A percentile compares a stretch with the other conserved stretches of the same genome.
Conservation (phyloP, 2,888 invertebrate species). For the Tribolium freemani region DNA sequence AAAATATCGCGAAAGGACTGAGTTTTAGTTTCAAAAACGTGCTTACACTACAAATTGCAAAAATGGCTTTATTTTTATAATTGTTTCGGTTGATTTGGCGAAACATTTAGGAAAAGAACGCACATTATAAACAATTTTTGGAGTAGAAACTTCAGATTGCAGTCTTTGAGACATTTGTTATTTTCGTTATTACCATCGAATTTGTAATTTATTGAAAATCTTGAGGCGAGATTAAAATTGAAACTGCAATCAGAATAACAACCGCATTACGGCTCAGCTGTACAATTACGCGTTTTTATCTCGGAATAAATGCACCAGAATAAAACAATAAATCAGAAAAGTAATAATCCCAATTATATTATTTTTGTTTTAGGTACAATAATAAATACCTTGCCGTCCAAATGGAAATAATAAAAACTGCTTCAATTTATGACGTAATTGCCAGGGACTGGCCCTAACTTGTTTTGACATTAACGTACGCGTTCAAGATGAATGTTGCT, state of each 20-base stretch:
- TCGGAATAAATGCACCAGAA: constrained; percentile 49
- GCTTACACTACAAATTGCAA: too few species aligned
- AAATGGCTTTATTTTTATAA: too few species aligned
- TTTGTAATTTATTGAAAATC: neutral
- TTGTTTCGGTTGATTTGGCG: too few species aligned
- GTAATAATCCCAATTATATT: constrained; percentile 60
- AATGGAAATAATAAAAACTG: constrained; percentile 55
- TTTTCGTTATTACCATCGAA: constrained; percentile 6
- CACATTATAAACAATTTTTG: too few species aligned
- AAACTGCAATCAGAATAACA: constrained; percentile 39
- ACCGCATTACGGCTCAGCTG: constrained; percentile 25
- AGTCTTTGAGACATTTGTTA: constrained; percentile 20
- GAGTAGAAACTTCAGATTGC: neutral
- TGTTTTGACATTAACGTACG: constrained; percentile 63
- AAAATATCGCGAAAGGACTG: too few species aligned
- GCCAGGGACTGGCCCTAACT: constrained; percentile 56
- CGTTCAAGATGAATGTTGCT: constrained; percentile 61
- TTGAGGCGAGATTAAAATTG: constrained; percentile 21
- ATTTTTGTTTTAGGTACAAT: constrained; percentile 54
- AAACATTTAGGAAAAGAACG: too few species aligned
- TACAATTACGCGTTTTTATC: constrained; percentile 33
- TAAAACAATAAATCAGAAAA: constrained; percentile 60
- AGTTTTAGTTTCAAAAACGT: too few species aligned
- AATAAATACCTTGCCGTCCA: constrained; percentile 53
- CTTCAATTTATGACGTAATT: constrained; percentile 62